Evolutionary conservation across 2,888 invertebrate species (phyloP).

Genomic region (Xestia c-nigrum): DNA sequence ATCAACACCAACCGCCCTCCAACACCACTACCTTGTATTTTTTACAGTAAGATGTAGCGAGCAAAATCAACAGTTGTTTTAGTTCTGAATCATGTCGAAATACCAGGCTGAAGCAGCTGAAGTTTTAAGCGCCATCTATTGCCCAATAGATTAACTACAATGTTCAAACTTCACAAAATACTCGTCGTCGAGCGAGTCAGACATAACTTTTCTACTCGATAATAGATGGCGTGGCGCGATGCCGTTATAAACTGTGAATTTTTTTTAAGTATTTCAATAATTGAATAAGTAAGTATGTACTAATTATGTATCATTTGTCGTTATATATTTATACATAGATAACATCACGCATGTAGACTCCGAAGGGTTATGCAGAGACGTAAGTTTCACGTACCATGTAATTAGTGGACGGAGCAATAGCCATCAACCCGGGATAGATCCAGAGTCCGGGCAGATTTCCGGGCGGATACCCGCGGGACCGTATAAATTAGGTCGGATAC

Average conservation of each 20-base stretch:
- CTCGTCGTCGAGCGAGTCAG: neutral
- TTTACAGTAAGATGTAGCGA: neutral
- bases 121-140: slow-evolving; percentile 23
- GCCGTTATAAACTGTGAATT: neutral
- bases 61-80: neutral
- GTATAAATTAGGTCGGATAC: neutral
- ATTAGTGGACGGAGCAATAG: neutral
- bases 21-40: neutral
- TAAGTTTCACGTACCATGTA: neutral
- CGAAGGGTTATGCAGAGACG: neutral
- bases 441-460: neutral
- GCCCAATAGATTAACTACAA: slow-evolving; percentile 5
- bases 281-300: too few species aligned
- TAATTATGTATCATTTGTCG: too few species aligned
- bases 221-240: slow-evolving; percentile 37
- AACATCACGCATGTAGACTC: neutral
- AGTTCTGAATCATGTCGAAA: neutral
- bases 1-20: neutral
- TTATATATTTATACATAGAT: neutral
- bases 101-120: too few species aligned
- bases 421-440: neutral
- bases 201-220: slow-evolving; percentile 8
- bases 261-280: neutral
- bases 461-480: neutral
- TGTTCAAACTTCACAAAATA: too few species aligned